Conservation (phyloP, 2,113 vertebrate species). For the Notarius quadriscutis region DNA sequence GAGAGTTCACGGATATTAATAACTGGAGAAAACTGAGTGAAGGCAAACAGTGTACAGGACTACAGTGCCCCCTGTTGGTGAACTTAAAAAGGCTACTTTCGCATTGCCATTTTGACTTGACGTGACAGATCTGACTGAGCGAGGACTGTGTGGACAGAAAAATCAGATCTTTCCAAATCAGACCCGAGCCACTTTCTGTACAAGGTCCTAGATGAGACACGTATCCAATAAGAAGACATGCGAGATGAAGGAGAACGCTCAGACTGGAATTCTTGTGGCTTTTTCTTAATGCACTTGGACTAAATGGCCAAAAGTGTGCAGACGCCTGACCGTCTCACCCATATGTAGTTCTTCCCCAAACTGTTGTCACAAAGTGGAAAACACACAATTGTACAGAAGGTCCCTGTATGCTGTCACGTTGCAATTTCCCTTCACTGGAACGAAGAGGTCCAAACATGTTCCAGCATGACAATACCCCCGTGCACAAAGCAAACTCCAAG, state of each 20-base stretch:
- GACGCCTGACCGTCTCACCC: neutral
- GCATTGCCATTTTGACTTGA: neutral
- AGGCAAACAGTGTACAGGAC: neutral
- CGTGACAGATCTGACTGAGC: neutral
- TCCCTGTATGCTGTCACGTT: neutral
- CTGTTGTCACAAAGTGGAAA: too few relatives aligned
- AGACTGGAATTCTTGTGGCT: neutral
- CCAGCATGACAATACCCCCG: too few relatives aligned
- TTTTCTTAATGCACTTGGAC: neutral
- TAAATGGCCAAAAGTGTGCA: neutral
- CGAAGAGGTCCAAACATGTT: too few relatives aligned
- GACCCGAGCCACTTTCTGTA: neutral
- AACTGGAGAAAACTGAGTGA: neutral
- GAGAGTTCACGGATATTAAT: slow-evolving; percentile 45
- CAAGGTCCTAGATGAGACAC: neutral
- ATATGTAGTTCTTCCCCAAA: neutral
- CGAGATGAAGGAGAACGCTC: neutral
- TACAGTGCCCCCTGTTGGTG: slow-evolving; percentile 39
- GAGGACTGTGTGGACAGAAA: neutral
- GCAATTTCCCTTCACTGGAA: too few relatives aligned
- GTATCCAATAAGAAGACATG: neutral
- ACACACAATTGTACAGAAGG: neutral
- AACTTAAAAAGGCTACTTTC: neutral
- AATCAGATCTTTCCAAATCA: neutral
- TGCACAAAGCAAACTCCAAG: neutral